Evolutionary conservation across 2,888 invertebrate genomes (phyloP), one percentile per base, ranked within the genome.

Genomic region (Agrypnus murinus): DNA sequence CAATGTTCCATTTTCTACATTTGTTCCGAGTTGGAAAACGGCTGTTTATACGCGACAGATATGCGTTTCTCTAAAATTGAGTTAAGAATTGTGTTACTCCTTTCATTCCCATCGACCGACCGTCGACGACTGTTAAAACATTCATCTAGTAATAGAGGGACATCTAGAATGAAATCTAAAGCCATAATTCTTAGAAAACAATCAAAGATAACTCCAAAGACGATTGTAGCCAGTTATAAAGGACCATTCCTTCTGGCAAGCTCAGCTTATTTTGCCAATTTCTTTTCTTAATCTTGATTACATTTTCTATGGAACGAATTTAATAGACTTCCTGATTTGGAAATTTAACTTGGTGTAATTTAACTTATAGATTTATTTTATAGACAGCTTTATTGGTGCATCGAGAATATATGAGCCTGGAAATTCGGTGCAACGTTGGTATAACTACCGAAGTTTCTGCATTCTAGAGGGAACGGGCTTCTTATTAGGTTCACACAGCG

Each of bases 181-280:
- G 67, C 66, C 36, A 71, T 71, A 71, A 67, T 67, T 71, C 71
- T 67, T 59, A 48, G 55, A 67, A 71, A 71, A 71, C 71, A 71
- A 71, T 71, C 71, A 67, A 50, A 71, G 66, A 71, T 67, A 71
- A 45, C 63, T 58, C 46, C 15, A 46, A 62, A 10, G 25, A 8
- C 34, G 55, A 62, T 62, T 65, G 65, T 17, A 65, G 53, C 40
- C n/a, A n/a, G 65, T 65, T 53, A 53, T 36, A 50, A 38, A 36
- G 50, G 5, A 17, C 15, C 40, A n/a, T 55, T 40, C 55, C 43
- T 59, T 63, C 58, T 19, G 36, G 70, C 70, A 25, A 62, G 53
- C 65, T 71, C 66, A 67, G 71, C 71, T 60, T 58, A 63, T 66
- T 66, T 71, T 46, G 45, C 46, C 71, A 64, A 67, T 66, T 66